A percentile compares a stretch with the other conserved stretches of the same genome.
Evolutionary conservation across 2,888 invertebrate species (phyloP).

Genomic region (Mythimna lalbum): DNA sequence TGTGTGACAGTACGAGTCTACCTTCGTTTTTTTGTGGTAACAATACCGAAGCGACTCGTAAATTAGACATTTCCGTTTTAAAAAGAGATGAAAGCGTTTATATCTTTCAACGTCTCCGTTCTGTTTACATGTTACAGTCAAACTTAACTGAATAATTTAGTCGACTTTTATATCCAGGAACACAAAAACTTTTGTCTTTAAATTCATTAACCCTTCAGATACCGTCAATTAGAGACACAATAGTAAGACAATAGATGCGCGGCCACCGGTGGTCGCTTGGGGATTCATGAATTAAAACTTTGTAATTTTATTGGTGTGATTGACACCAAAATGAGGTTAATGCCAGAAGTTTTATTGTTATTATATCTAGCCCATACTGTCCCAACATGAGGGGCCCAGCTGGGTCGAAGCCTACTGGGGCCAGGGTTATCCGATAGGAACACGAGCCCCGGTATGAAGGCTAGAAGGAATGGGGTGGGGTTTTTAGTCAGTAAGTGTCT

Average conservation of each 20-base stretch:
- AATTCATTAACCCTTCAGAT: no score
- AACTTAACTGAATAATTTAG: conserved; percentile 36
- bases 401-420: no score
- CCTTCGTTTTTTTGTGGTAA: conserved; percentile 48
- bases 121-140: conserved; percentile 27
- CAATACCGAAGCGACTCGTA: conserved; percentile 69
- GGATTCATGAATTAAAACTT: no score
- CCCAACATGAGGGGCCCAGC: no score
- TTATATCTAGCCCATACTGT: no score
- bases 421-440: no score
- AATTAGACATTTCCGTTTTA: conserved; percentile 80
- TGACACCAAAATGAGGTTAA: background rate
- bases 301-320: conserved; percentile 11
- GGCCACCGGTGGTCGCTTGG: no score
- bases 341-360: conserved; percentile 3
- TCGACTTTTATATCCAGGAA: background rate
- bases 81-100: conserved; percentile 77
- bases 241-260: no score
- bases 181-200: conserved; percentile 12
- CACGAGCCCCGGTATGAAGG: no score
- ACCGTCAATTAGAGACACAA: no score
- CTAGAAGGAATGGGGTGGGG: no score
- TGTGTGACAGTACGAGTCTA: conserved; percentile 43
- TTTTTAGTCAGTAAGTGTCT: no score
- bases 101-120: conserved; percentile 74